Conservation (phyloP, 2,113 vertebrate genomes). For the Pachycephala philippinensis region DNA sequence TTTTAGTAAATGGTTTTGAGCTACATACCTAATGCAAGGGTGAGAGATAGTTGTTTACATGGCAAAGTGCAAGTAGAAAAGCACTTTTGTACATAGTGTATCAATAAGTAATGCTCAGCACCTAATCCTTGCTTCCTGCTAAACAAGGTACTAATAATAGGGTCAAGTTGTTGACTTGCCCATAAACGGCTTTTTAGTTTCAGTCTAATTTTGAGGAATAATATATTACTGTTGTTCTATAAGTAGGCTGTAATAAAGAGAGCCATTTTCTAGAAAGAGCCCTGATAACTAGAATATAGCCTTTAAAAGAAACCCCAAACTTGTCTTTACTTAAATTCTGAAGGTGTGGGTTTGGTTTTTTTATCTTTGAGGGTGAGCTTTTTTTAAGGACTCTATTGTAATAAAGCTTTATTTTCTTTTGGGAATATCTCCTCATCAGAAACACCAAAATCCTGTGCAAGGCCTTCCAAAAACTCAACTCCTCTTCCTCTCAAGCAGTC, state of each 20-base stretch:
- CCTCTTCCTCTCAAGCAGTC: constrained; percentile 86
- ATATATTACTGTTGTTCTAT: not conserved
- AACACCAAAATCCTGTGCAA: constrained; percentile 78
- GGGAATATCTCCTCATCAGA: constrained; percentile 55
- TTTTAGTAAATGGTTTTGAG: not conserved
- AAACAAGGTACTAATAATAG: not conserved
- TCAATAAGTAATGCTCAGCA: not conserved
- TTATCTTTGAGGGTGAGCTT: not conserved
- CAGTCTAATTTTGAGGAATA: not conserved
- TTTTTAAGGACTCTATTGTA: not conserved
- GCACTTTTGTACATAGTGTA: not conserved
- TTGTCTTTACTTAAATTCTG: not conserved
- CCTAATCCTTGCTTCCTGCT: not conserved
- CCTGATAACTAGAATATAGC: not conserved
- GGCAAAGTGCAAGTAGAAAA: not conserved
- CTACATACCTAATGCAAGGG: not conserved
- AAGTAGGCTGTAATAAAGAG: not conserved
- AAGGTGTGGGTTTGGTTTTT: not conserved
- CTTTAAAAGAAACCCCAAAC: not conserved
- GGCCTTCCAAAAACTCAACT: constrained; percentile 84
- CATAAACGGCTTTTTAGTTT: not conserved
- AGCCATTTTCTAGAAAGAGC: not conserved
- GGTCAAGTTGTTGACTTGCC: not conserved
- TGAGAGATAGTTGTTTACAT: not conserved
- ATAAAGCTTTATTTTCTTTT: not conserved